Percentiles rank a stretch among this genome's conserved stretches.
These are phyloP conservation scores for Danio choprae DNA, from an alignment of 2,797 vertebrate species.

Conservation along the genomic window DNA sequence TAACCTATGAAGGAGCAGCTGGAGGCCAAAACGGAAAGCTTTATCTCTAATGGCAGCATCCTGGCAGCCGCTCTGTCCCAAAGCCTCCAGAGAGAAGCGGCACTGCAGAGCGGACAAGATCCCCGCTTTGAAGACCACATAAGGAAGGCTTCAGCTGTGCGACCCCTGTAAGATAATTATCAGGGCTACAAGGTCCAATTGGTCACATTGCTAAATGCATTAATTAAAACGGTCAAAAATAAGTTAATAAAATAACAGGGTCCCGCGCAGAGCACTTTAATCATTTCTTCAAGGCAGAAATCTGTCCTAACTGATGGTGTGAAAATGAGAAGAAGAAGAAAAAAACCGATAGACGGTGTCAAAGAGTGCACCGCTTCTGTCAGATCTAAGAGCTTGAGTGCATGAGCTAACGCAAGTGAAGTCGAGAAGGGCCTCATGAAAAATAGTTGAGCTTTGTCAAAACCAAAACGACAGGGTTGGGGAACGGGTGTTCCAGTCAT, in stretches of 20 bases:
- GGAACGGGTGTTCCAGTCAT: conserved; percentile 21
- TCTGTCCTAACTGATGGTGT: conserved; percentile 12
- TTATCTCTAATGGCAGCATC: conserved; percentile 49
- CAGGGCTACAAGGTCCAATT: conserved; percentile 6
- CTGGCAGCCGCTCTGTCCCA: conserved; percentile 31
- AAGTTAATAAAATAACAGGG: neutral
- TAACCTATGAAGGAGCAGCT: conserved; percentile 47
- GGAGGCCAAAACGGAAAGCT: conserved; percentile 41
- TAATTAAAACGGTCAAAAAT: neutral
- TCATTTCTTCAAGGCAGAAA: conserved; percentile 32
- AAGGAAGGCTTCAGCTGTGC: neutral
- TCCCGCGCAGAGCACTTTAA: neutral
- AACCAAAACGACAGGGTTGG: conserved; percentile 21
- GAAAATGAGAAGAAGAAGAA: conserved; percentile 13
- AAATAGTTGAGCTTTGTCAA: conserved; percentile 8
- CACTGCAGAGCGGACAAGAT: conserved; percentile 4
- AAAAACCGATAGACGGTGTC: neutral
- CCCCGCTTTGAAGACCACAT: conserved; percentile 42
- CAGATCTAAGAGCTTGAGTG: conserved; percentile 20
- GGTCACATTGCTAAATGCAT: neutral
- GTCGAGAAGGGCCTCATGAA: neutral
- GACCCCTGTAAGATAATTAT: conserved; percentile 11
- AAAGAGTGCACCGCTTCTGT: conserved; percentile 4
- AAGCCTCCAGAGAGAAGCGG: conserved; percentile 17
- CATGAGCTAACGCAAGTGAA: conserved; percentile 18